A percentile compares a stretch with the other conserved stretches of the same genome.
These are phyloP conservation scores for Sanderia malayensis DNA, from an alignment of 30 jellyfish, hydroid and myxozoan species.

Conservation along the genomic window DNA sequence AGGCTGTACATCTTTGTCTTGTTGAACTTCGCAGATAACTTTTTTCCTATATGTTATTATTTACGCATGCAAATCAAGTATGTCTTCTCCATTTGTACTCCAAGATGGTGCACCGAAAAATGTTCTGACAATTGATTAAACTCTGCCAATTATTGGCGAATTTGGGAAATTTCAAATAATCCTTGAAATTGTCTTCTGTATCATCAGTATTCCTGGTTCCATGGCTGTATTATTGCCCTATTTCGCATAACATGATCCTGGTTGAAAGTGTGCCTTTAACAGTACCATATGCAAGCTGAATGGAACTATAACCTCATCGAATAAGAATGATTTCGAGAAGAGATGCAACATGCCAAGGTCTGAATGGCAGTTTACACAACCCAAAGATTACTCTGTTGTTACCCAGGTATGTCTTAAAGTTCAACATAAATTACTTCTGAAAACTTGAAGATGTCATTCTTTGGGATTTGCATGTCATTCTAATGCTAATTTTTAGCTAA, in stretches of 20 bases:
- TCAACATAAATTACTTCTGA: no score
- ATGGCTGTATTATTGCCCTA: slow-evolving; percentile 65
- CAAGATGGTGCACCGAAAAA: no score
- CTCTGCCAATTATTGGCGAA: slow-evolving; percentile 87
- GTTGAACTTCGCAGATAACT: no score
- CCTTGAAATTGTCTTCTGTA: slow-evolving; percentile 59
- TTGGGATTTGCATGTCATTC: no score
- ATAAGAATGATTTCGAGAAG: slow-evolving; percentile 6
- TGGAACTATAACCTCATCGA: slow-evolving; percentile 35
- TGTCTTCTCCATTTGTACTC: background rate
- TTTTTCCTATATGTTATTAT: no score
- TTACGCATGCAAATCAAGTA: no score
- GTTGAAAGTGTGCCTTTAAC: slow-evolving; percentile 85
- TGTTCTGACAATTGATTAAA: slow-evolving; percentile 52
- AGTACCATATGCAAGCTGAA: slow-evolving; percentile 75
- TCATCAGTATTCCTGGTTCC: slow-evolving; percentile 68
- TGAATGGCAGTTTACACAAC: slow-evolving; percentile 17
- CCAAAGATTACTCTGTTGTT: slow-evolving; percentile 65
- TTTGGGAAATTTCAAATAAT: slow-evolving; percentile 82
- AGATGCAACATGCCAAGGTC: slow-evolving; percentile 59
- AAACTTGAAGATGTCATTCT: no score
- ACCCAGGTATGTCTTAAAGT: no score
- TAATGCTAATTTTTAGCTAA: no score
- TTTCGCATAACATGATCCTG: slow-evolving; percentile 88
- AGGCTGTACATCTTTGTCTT: no score